Evolutionary conservation across 2,113 vertebrate genomes (phyloP), one percentile per base, ranked within the genome.

Genomic region (Atractosteus spatula): DNA sequence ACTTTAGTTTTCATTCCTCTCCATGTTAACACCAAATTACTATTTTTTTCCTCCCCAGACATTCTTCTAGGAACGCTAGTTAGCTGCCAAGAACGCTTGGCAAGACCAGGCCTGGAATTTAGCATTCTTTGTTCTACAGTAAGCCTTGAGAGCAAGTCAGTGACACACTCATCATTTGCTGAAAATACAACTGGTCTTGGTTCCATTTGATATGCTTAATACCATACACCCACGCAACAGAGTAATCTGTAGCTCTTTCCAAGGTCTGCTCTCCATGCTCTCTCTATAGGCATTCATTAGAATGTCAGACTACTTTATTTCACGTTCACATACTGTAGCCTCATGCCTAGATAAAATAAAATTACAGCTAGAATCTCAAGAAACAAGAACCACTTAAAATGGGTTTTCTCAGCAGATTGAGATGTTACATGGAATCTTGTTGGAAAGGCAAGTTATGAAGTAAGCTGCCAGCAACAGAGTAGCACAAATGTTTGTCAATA

Each of bases 41-140:
- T 66, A 51, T 69, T 55, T 59, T 57, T 71, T 71, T 43, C 57
- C 55, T 66, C 64, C 55, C 56, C 68, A 74, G 63, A 62, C 76
- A 71, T 68, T 74, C 69, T 74, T 78, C 64, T 61, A 71, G 72
- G 69, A 78, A 78, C 54, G 55, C 70, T 42, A 29, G 55, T 43
- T 42, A 17, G 41, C 68, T 78, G 76, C 73, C 72, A 78, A 71
- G 64, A 68, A 43, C 66, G 41, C 59, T 76, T 72, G 71, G 71
- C 54, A 71, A 55, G 55, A 57, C 43, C 66, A 65, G 47, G 69
- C 54, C 61, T 55, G 61, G 69, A 73, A 78, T 68, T 71, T 16
- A 43, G 59, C 16, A 55, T 71, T 65, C 69, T 45, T 10, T 47
- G 42, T 68, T 71, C 59, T 68, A 14, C 72, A 62, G 10, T 68